These are phyloP conservation scores for Mimas tiliae DNA, from an alignment of 2,888 invertebrate species.

Conservation along the genomic window DNA sequence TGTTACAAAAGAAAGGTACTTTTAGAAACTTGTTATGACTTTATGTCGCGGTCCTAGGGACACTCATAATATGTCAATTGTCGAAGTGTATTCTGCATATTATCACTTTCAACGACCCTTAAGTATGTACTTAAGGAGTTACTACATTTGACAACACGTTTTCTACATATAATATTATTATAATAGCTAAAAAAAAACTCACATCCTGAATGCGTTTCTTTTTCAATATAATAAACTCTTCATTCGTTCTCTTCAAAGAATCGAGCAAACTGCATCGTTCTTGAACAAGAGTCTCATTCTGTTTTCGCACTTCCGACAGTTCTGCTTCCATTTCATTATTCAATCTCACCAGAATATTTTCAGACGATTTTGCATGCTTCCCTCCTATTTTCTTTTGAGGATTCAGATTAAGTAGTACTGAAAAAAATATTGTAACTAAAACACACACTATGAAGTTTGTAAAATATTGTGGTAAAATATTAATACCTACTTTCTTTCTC, in stretches of 20 bases:
- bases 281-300: constrained; percentile 75
- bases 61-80: neutral
- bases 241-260: constrained; percentile 89
- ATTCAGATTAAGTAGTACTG: constrained; percentile 70
- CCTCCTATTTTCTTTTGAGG: constrained; percentile 66
- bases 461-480: neutral
- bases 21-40: neutral
- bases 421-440: constrained; percentile 35
- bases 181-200: constrained; percentile 64
- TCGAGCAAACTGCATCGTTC: constrained; percentile 85
- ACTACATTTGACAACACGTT: neutral
- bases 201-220: constrained; percentile 92
- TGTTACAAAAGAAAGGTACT: neutral
- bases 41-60: too few relatives aligned
- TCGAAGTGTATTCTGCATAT: neutral
- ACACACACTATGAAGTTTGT: neutral
- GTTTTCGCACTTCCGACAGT: constrained; percentile 69
- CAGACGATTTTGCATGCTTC: constrained; percentile 69
- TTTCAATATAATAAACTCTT: constrained; percentile 90
- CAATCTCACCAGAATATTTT: constrained; percentile 68
- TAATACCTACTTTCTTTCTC: constrained; percentile 87
- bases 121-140: neutral
- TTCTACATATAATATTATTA: neutral
- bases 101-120: neutral
- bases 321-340: constrained; percentile 76